These are phyloP conservation scores for Oegoconia quadripuncta DNA, from an alignment of 2,888 invertebrate genomes.

Conservation along the genomic window DNA sequence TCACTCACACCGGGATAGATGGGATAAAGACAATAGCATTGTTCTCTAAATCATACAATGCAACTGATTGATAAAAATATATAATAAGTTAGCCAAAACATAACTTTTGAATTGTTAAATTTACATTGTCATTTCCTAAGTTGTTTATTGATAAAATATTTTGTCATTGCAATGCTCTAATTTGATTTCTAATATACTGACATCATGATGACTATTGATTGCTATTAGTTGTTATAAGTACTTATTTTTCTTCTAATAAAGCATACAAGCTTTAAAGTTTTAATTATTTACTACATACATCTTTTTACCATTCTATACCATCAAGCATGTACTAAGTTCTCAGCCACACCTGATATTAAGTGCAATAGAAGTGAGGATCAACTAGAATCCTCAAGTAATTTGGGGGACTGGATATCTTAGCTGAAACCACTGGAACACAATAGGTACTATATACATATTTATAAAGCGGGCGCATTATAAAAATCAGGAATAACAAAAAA, in stretches of 20 bases:
- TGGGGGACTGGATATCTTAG: too few species aligned
- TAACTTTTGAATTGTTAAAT: constrained; percentile 12
- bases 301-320: too few species aligned
- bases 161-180: constrained; percentile 3
- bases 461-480: too few species aligned
- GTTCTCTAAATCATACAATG: constrained; percentile 51
- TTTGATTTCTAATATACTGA: constrained; percentile 20
- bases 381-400: too few species aligned
- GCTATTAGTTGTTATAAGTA: constrained; percentile 29
- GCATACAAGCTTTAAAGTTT: not conserved
- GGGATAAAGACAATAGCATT: constrained; percentile 74
- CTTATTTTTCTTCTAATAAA: constrained; percentile 13
- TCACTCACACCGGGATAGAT: constrained; percentile 65
- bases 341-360: too few species aligned
- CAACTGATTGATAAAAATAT: not conserved
- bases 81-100: constrained; percentile 8
- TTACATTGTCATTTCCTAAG: constrained; percentile 16
- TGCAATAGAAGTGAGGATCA: too few species aligned
- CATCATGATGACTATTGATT: constrained; percentile 28
- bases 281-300: not conserved
- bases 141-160: constrained; percentile 12
- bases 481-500: too few species aligned
- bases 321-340: too few species aligned
- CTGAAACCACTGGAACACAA: too few species aligned
- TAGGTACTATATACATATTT: too few species aligned